Percentiles rank a stretch among this genome's conserved stretches.
phyloP scores from a whole-genome alignment of 2,797 vertebrate genomes.

The Lepilemur septentrionalis region DNA sequence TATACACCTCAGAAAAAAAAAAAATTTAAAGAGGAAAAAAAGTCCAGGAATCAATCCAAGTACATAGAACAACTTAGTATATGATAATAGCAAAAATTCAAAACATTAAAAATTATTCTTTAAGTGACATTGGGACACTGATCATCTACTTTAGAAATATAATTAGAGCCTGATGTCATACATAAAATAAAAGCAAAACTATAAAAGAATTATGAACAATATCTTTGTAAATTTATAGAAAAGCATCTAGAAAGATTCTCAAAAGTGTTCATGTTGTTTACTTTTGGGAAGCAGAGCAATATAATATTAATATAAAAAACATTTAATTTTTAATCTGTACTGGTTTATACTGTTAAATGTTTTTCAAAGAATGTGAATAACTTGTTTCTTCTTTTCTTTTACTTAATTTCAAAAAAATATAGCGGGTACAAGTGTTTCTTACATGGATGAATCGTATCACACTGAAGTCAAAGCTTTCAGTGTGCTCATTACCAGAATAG shows the following conservation, averaged over 20 bases:
- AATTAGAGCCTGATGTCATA: conserved; percentile 16
- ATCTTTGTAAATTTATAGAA: not conserved
- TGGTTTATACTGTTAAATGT: not conserved
- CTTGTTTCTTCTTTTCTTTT: not conserved
- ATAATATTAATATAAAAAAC: not conserved
- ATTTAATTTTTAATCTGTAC: not conserved
- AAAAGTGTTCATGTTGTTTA: not conserved
- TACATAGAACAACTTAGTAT: not conserved
- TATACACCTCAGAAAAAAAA: not conserved
- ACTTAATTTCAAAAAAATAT: too few relatives aligned
- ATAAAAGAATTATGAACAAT: conserved; percentile 8
- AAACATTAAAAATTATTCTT: conserved; percentile 14
- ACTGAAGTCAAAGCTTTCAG: too few relatives aligned
- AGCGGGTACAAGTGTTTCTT: too few relatives aligned
- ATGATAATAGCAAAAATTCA: not conserved
- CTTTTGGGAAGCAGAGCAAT: not conserved
- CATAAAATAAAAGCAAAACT: not conserved
- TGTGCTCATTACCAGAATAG: too few relatives aligned
- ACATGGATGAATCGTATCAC: too few relatives aligned
- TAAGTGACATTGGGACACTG: not conserved
- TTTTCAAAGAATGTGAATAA: not conserved
- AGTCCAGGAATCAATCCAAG: not conserved
- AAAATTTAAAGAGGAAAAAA: not conserved
- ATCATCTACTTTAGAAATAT: not conserved
- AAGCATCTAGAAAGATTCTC: not conserved